Percentiles rank a stretch among this genome's conserved stretches.
Conservation (phyloP, 2,888 invertebrate genomes). For the Polydrusus cervinus region DNA sequence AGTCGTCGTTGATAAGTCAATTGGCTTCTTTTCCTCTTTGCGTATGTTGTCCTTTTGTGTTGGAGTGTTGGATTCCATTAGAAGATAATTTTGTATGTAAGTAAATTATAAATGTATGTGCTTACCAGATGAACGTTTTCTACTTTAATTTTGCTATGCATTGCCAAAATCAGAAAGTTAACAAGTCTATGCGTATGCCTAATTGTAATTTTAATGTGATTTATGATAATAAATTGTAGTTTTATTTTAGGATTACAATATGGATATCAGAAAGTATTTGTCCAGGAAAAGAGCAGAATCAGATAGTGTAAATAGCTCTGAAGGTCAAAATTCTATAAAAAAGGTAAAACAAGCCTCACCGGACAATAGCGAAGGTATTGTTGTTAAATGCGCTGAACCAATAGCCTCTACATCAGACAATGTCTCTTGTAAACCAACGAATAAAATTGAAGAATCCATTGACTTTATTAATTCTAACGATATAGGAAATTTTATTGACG, state of each 20-base stretch:
- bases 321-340: neutral
- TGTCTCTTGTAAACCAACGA: neutral
- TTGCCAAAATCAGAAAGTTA: neutral
- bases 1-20: neutral
- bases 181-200: neutral
- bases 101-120: neutral
- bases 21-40: neutral
- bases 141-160: neutral
- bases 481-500: neutral
- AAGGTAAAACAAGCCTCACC: neutral
- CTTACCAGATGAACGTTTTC: neutral
- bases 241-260: neutral
- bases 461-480: neutral
- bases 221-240: neutral
- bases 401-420: neutral
- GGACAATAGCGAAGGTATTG: neutral
- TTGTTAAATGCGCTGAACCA: neutral
- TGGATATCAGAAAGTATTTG: neutral
- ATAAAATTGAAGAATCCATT: neutral
- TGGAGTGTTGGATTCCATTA: neutral
- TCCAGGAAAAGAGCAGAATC: neutral
- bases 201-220: neutral
- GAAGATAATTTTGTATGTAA: neutral
- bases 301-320: neutral
- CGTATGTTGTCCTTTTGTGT: constrained; percentile 1